These are phyloP conservation scores for Cebus imitator DNA, from an alignment of 2,113 vertebrate genomes.

Conservation along the genomic window DNA sequence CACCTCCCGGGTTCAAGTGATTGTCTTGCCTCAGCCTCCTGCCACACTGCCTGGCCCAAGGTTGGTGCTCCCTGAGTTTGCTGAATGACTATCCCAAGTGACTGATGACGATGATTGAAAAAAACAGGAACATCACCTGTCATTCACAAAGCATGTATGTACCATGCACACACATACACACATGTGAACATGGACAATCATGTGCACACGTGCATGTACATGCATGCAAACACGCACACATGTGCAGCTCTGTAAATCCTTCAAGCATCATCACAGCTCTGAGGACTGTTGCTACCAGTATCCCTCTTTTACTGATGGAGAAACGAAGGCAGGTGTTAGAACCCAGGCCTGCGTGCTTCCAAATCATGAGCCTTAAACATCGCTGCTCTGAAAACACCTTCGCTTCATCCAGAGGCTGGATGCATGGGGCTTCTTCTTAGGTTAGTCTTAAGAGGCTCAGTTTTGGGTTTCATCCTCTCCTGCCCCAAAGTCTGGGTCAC, in stretches of 20 bases:
- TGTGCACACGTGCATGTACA: too few relatives aligned
- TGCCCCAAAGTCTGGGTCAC: background rate
- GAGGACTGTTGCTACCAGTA: background rate
- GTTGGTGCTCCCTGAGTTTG: too few relatives aligned
- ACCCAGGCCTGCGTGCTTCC: background rate
- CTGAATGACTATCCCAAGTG: background rate
- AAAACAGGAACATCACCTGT: too few relatives aligned
- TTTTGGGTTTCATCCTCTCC: background rate
- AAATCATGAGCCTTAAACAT: background rate
- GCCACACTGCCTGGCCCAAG: background rate
- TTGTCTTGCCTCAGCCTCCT: background rate
- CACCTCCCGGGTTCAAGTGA: background rate
- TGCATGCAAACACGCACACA: too few relatives aligned
- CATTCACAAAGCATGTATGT: background rate
- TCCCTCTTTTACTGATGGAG: background rate
- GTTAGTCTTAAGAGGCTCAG: background rate
- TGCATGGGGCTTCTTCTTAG: background rate
- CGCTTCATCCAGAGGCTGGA: background rate
- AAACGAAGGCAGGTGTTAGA: background rate
- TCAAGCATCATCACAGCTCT: background rate
- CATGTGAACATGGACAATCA: too few relatives aligned
- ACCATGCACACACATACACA: background rate
- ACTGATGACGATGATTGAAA: background rate
- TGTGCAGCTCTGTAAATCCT: rapidly evolving
- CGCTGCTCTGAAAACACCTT: background rate